Evolutionary conservation across 2,797 vertebrate species (phyloP), one percentile per base, ranked within the genome.

Genomic region (Microctenopoma steveboyesi): DNA sequence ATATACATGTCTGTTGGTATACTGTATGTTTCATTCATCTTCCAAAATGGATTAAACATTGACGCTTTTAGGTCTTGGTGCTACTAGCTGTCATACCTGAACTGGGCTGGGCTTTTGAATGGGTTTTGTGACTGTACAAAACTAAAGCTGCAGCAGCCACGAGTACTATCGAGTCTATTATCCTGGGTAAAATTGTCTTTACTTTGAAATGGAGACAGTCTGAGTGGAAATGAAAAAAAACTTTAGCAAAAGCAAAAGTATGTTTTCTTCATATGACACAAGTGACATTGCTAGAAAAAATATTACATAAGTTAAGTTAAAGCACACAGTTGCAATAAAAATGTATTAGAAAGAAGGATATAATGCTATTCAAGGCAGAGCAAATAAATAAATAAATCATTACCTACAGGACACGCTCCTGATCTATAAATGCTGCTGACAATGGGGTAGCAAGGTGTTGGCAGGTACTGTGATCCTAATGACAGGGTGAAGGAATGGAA

Each of bases 401-500:
- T 56, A 51, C 15, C 25, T 37, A 47, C 27, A 22, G 14, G 18
- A 40, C 30, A 37, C 4, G 9, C 46, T 30, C 11, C 9, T 55
- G 42, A 53, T 76, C 37, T 40, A 15, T 62, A 47, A 46, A 57
- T 18, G 27, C 18, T 12, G 51, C 51, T 42, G 68, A 61, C 64
- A 45, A 40, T 10, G 5, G 51, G 18, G 18, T 0, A 28, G 42
- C 14, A 37, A 64, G 35, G 52, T 56, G 55, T 43, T 64, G 59
- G 37, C 53, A 27, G 65, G 11, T 50, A 8, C 55, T 59, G 51
- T 47, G 56, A 68, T 73, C 51, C 48, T 25, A 28, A n/a, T 69
- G 69, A 70, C 64, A 71, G 25, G 35, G 18, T 48, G 49, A 67
- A 33, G 45, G 69, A 70, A 74, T 53, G 28, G 64, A 51, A 51